Evolutionary conservation across 2,113 vertebrate species (phyloP).

Genomic region (Cololabis saira): DNA sequence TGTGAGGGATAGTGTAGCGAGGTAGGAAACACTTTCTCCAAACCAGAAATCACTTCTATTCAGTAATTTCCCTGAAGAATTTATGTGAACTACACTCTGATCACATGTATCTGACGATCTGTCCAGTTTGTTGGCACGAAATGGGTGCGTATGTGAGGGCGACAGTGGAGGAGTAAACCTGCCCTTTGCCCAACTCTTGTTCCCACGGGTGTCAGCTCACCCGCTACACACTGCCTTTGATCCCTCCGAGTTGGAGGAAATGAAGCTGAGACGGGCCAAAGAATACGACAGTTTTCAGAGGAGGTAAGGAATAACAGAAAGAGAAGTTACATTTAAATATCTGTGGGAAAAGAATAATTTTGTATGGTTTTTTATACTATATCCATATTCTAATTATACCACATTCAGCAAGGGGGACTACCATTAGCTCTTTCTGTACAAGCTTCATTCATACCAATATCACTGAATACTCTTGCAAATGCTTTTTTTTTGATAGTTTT

Average conservation of each 20-base stretch:
- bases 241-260: constrained; percentile 77
- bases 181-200: constrained; percentile 83
- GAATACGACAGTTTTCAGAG: constrained; percentile 85
- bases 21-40: constrained; percentile 50
- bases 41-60: neutral
- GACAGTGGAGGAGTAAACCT: constrained; percentile 74
- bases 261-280: constrained; percentile 79
- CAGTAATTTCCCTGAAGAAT: neutral
- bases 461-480: too few species aligned
- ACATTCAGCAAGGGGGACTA: too few species aligned
- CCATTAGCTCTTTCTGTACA: too few species aligned
- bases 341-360: neutral
- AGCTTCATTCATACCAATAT: too few species aligned
- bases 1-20: constrained; percentile 65
- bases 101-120: constrained; percentile 1
- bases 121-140: constrained; percentile 84
- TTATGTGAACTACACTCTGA: too few species aligned
- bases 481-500: too few species aligned
- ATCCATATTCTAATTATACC: too few species aligned
- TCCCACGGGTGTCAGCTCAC: constrained; percentile 77
- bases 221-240: constrained; percentile 83
- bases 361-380: neutral
- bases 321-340: neutral
- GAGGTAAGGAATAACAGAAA: constrained; percentile 72
- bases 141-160: constrained; percentile 86